phyloP scores from a whole-genome alignment of 1,140 invertebrate genomes.

The Cyphomyrmex costatus region DNA sequence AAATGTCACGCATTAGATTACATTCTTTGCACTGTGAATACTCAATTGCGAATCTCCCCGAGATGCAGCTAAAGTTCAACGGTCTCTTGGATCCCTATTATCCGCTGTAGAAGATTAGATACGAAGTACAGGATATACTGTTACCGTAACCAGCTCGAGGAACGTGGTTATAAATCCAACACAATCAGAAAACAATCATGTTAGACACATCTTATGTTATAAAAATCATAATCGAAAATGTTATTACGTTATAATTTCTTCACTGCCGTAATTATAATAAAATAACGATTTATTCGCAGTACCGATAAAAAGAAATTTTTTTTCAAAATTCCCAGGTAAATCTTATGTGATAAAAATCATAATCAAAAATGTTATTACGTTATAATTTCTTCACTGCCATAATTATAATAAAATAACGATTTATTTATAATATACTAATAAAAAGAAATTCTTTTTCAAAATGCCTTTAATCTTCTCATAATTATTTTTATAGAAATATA shows the following conservation, averaged over 20 bases:
- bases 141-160: conserved; percentile 22
- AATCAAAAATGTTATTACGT: background rate
- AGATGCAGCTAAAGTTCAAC: conserved; percentile 41
- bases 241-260: background rate
- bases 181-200: conserved; percentile 23
- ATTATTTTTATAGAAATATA: background rate
- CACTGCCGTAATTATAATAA: background rate
- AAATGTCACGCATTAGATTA: conserved; percentile 50
- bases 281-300: background rate
- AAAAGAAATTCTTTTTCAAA: background rate
- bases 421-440: background rate
- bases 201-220: background rate
- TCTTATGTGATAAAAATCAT: background rate
- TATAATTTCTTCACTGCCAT: conserved; percentile 1
- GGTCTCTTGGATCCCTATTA: conserved; percentile 43
- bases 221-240: background rate
- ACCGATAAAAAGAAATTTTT: background rate
- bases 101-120: conserved; percentile 43
- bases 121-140: conserved; percentile 25
- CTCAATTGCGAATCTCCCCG: conserved; percentile 22
- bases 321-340: background rate
- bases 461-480: background rate
- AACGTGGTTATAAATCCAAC: background rate
- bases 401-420: background rate
- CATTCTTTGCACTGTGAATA: conserved; percentile 24